Evolutionary conservation across 1,140 invertebrate species (phyloP).

Genomic region (Berghia stephanieae): DNA sequence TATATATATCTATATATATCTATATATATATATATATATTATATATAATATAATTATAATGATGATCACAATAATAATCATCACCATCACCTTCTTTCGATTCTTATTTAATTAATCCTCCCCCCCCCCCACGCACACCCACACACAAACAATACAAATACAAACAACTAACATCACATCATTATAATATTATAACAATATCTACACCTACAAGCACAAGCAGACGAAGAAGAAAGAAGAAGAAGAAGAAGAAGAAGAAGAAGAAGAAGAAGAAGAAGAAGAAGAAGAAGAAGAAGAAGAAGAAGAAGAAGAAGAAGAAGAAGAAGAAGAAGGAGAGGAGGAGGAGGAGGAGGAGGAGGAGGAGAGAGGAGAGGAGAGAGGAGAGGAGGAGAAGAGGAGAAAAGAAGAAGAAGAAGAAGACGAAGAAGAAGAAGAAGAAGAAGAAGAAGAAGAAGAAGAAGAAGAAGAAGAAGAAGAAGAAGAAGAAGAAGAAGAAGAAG

Average conservation of each 20-base stretch:
- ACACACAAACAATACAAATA: too few species aligned
- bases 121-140: too few species aligned
- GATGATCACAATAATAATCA: too few species aligned
- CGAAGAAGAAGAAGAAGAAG: conserved; percentile 1
- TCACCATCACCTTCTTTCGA: too few species aligned
- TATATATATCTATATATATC: too few species aligned
- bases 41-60: too few species aligned
- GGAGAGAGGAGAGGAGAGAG: background rate
- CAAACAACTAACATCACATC: too few species aligned
- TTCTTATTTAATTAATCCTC: too few species aligned
- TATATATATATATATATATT: too few species aligned
- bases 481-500: background rate
- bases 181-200: too few species aligned
- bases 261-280: background rate
- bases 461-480: background rate
- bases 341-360: background rate
- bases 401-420: conserved; percentile 8
- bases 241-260: background rate
- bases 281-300: background rate
- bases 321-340: background rate
- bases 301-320: background rate
- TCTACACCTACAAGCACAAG: too few species aligned
- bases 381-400: background rate
- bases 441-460: background rate
- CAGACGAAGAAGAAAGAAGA: too few species aligned